Evolutionary conservation across 2,888 invertebrate species (phyloP).

Genomic region (Sipha maydis): DNA sequence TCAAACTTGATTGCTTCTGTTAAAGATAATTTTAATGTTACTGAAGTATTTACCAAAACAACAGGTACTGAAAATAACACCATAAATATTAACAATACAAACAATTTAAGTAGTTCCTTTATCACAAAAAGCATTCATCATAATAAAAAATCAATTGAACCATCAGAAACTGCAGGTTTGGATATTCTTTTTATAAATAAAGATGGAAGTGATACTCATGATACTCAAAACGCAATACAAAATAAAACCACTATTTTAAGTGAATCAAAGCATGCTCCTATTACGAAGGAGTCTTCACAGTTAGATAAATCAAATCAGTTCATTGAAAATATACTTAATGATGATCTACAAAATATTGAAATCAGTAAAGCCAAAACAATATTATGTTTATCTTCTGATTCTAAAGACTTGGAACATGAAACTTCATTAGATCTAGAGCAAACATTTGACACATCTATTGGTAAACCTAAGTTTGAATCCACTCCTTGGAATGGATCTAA

Average conservation of each 20-base stretch:
- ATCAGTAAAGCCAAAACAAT: not conserved
- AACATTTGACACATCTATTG: constrained; percentile 19
- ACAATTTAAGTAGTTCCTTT: not conserved
- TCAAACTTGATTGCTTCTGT: not conserved
- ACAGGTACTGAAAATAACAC: not conserved
- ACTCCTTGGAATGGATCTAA: constrained; percentile 42
- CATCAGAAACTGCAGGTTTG: not conserved
- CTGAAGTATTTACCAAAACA: not conserved
- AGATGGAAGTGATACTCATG: not conserved
- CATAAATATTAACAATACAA: not conserved
- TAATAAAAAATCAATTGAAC: not conserved
- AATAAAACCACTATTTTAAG: not conserved
- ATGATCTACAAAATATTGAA: too few species aligned
- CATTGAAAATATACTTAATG: not conserved
- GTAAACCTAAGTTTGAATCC: constrained; percentile 54
- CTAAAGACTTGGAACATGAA: too few species aligned
- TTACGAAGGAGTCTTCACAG: not conserved
- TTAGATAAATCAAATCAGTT: not conserved
- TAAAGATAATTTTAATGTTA: not conserved
- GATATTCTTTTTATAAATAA: not conserved
- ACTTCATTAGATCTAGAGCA: not conserved
- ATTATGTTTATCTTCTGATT: not conserved
- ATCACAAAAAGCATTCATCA: not conserved
- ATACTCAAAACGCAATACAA: not conserved
- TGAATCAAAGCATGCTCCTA: not conserved